Base-by-base conservation (phyloP, 2,113 vertebrate species). In the Glaucidium brasilianum region DNA sequence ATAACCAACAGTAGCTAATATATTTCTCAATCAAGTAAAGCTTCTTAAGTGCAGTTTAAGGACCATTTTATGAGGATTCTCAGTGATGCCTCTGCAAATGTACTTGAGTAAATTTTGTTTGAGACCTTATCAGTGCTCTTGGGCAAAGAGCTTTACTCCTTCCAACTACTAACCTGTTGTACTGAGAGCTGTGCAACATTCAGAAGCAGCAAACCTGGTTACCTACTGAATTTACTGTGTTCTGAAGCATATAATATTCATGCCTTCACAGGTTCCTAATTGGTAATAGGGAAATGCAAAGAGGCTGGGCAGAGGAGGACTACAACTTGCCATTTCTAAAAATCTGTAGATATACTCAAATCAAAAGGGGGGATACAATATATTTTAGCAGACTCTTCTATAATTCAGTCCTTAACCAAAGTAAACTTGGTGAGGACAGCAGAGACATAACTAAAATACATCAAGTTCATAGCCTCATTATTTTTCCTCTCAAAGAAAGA, bases 41-140 rank as follows among this genome's bases (percentile, higher is more conserved):
- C 39, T 50, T 76, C 55, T 95, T 92, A 89, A 88, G 91, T 45
- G 37, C 45, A 91, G 45, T 76, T 92, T 88, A 94, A 90, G 52
- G 34, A 71, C 11, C 32, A 15, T 62, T 96, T 83, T 39, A 82
- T n/a, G 39, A 73, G 64, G 29, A 74, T 87, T 90, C 39, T 88
- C 30, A 76, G 39, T 76, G 56, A 88, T 59, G 27, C 25, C 27
- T 92, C 66, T 88, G 32, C 58, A 93, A 81, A 77, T 63, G 55
- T 76, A 75, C 37, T 78, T 41, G 34, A 79, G 29, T 77, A 50
- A 90, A 67, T 63, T 90, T 93, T 86, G 71, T 73, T 32, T 83
- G 59, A 73, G 55, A 56, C 26, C 34, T 87, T 86, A 50, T 39
- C 68, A 35, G 77, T 59, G 56, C 49, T 91, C 49, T 91, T 90